Evolutionary conservation across 1,140 invertebrate genomes (phyloP).

Genomic region (Oscheius sp.): DNA sequence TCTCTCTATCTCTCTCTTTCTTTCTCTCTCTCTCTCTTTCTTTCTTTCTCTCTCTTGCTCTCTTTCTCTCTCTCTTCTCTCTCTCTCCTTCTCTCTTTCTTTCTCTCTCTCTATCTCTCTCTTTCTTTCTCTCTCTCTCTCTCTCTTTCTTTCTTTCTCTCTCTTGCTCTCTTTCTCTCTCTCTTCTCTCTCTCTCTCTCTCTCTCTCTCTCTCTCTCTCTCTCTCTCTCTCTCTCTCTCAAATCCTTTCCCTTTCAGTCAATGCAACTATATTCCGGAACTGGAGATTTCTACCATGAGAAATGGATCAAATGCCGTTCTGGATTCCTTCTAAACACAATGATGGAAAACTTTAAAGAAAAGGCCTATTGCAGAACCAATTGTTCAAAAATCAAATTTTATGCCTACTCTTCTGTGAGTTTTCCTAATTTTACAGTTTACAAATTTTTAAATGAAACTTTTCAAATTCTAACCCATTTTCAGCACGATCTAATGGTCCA

Average conservation of each 20-base stretch:
- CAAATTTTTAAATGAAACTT: not conserved
- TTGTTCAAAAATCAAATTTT: not conserved
- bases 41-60: too few species aligned
- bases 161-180: too few species aligned
- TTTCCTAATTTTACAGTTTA: not conserved
- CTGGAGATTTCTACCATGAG: not conserved
- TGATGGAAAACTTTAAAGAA: not conserved
- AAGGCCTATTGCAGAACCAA: not conserved
- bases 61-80: too few species aligned
- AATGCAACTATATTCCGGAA: not conserved
- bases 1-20: too few species aligned
- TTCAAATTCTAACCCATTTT: not conserved
- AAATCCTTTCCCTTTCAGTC: not conserved
- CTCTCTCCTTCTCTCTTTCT: too few species aligned
- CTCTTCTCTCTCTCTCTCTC: too few species aligned
- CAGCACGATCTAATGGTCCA: not conserved
- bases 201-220: too few species aligned
- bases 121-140: too few species aligned
- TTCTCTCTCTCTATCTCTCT: too few species aligned
- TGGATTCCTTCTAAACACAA: not conserved
- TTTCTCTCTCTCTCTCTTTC: too few species aligned
- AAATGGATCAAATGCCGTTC: not conserved
- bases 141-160: too few species aligned
- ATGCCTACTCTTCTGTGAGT: not conserved
- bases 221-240: too few species aligned